phyloP scores from a whole-genome alignment of 92 coral and sea anemone genomes.

The Palythoa grandis region DNA sequence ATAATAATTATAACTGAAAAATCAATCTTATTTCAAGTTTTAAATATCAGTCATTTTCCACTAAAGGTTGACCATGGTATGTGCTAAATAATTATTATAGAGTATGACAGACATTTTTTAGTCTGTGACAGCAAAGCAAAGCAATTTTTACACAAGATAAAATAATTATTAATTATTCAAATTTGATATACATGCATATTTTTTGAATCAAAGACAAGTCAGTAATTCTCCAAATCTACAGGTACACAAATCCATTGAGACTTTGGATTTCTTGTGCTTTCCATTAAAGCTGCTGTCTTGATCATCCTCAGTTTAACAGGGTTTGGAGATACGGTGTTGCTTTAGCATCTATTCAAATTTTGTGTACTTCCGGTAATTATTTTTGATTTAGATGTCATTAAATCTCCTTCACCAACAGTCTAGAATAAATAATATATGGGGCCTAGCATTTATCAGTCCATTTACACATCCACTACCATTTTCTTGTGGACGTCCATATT shows the following conservation, averaged over 20 bases:
- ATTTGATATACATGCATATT: slow-evolving; percentile 11
- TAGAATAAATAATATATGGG: slow-evolving; percentile 76
- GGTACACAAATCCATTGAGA: not conserved
- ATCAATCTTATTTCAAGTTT: not conserved
- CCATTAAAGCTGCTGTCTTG: not conserved
- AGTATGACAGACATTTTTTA: not conserved
- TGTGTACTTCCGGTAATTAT: too few species aligned
- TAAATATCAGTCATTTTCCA: not conserved
- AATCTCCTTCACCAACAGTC: slow-evolving; percentile 55
- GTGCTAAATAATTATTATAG: not conserved
- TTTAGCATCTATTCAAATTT: slow-evolving; percentile 5
- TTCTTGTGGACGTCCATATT: slow-evolving; percentile 99
- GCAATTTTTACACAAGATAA: slow-evolving; percentile 3
- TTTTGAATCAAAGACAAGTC: slow-evolving; percentile 9
- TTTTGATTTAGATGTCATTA: slow-evolving; percentile 20
- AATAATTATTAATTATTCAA: not conserved
- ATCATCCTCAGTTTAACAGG: not conserved
- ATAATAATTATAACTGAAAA: not conserved
- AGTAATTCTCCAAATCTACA: slow-evolving; percentile 13
- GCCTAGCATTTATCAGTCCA: slow-evolving; percentile 44
- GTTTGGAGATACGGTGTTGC: slow-evolving; percentile 12
- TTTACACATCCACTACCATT: slow-evolving; percentile 97
- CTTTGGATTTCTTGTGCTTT: not conserved
- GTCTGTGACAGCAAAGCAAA: not conserved
- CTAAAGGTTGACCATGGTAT: slow-evolving; percentile 7